Base-by-base conservation (phyloP, 2,113 vertebrate species). In the Embiotoca jacksoni region DNA sequence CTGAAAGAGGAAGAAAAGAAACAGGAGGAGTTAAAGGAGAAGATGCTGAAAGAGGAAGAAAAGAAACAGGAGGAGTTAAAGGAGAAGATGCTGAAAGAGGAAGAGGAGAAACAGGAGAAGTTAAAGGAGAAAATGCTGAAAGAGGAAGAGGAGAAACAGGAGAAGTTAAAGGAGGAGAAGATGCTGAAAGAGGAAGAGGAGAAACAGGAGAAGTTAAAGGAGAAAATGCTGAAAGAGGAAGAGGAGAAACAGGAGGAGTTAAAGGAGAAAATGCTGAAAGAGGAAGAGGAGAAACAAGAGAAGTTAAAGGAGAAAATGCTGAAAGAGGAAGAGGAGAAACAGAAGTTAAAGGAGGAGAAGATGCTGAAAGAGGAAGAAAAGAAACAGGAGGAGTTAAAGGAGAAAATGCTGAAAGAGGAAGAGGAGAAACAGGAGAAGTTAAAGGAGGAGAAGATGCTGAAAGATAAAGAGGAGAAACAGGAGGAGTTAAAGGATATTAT, bases 1-100 rank as follows among this genome's bases (percentile, higher is more conserved):
- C 11, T 7, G 44, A 46, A 11, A 46, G 11, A 46, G 2, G 44
- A 11, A 52, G 31, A 41, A 1, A 4, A n/a, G 2, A 13, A 54
- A 3, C 6, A 16, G 14, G 3, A 44, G 15, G 9, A 52, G 36
- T 3, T 3, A 3, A 13, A 8, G 6, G 9, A 49, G 3, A 5
- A 5, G 5, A 47, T 36, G 7, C 13, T 64, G 9, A 5, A 0
- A 4, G 31, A 59, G 6, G 23, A 0, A 23, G 35, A 67, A 1
- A 46, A 56, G 35, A 1, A 23, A 23, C 23, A 23, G 23, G 1
- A 23, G 23, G 1, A 23, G n/a, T 5, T 63, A 7, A 53, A 47
- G 30, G 44, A 49, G 3, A 5, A 5, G 6, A 47, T 36, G 7
- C 13, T 64, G 9, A 5, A 0, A 4, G 31, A 59, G 6, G 23